These are phyloP conservation scores for Machimus atricapillus DNA, from an alignment of 2,888 invertebrate genomes.

Conservation along the genomic window DNA sequence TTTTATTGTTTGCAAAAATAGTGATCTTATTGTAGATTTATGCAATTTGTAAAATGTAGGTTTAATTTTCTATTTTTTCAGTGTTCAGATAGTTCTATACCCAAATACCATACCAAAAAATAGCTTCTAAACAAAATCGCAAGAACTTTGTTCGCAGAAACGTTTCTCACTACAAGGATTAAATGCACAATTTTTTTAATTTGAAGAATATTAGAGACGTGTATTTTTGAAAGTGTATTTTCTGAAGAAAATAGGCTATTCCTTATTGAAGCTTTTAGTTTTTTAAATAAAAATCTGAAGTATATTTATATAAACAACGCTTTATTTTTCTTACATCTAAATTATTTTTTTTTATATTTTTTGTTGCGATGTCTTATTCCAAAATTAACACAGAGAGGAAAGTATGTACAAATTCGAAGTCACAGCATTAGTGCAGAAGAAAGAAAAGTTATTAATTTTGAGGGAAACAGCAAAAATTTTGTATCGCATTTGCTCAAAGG, in stretches of 20 bases:
- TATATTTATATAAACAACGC: slow-evolving; percentile 25
- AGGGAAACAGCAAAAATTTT: slow-evolving; percentile 40
- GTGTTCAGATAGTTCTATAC: no score
- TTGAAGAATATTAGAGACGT: background rate
- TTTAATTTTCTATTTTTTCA: no score
- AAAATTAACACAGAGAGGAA: background rate
- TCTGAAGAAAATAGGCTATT: background rate
- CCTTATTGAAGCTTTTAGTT: background rate
- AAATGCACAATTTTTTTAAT: background rate
- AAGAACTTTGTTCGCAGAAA: no score
- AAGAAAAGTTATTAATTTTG: background rate
- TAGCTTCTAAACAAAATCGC: no score
- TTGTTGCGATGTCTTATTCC: slow-evolving; percentile 26
- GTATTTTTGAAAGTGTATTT: no score
- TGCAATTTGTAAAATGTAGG: no score
- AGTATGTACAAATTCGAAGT: background rate
- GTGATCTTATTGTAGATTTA: no score
- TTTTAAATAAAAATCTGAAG: background rate
- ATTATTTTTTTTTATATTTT: slow-evolving; percentile 27
- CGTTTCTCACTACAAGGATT: no score
- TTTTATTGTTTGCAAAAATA: no score
- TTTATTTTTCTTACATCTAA: slow-evolving; percentile 28
- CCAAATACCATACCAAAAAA: no score
- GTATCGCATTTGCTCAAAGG: slow-evolving; percentile 49
- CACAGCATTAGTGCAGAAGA: background rate